A percentile compares a stretch with the other conserved stretches of the same genome.
Conservation (phyloP, 2,797 vertebrate genomes). For the Acanthurus leucopareius region DNA sequence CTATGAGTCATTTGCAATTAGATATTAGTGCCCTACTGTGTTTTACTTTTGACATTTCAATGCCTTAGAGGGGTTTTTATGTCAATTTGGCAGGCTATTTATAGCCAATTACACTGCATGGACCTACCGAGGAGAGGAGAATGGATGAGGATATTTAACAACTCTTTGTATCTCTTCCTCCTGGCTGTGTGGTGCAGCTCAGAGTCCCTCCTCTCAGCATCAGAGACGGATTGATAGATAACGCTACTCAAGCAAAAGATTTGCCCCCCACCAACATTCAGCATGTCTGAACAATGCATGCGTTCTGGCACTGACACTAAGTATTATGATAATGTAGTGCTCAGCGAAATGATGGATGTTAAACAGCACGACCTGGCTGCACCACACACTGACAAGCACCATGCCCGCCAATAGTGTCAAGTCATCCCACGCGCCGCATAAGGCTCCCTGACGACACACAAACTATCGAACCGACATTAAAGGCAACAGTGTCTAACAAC, state of each 20-base stretch:
- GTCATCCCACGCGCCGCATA: conserved; percentile 70
- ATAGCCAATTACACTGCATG: conserved; percentile 78
- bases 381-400: conserved; percentile 59
- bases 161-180: conserved; percentile 80
- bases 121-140: conserved; percentile 77
- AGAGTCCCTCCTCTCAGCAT: conserved; percentile 79
- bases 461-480: conserved; percentile 62
- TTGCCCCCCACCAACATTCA: conserved; percentile 81
- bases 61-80: conserved; percentile 69
- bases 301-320: conserved; percentile 79
- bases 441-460: conserved; percentile 59
- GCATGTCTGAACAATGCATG: conserved; percentile 82
- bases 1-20: conserved; percentile 51
- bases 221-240: conserved; percentile 84
- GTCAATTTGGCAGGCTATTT: conserved; percentile 80
- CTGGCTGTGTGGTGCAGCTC: conserved; percentile 77
- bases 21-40: conserved; percentile 64
- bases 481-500: conserved; percentile 59
- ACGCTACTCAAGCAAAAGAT: conserved; percentile 82
- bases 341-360: conserved; percentile 82
- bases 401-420: conserved; percentile 70
- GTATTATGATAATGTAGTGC: conserved; percentile 83
- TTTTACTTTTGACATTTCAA: conserved; percentile 70
- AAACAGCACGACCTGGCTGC: conserved; percentile 81
- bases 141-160: conserved; percentile 85